Evolutionary conservation across 2,113 vertebrate species (phyloP), one percentile per base, ranked within the genome.

Genomic region (Corythoichthys intestinalis): DNA sequence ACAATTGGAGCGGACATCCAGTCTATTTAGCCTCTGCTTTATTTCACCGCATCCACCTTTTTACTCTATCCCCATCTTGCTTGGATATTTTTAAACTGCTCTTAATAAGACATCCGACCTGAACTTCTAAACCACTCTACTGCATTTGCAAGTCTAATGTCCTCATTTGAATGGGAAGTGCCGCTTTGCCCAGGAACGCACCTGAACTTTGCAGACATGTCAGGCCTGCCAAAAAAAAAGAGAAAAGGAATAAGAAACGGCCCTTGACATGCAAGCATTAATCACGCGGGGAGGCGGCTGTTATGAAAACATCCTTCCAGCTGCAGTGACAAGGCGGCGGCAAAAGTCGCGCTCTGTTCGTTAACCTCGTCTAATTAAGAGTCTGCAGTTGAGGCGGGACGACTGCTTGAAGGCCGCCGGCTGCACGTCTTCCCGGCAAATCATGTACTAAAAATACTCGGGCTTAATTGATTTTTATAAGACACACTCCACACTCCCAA

Each of bases 131-230:
- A 90, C 84, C 82, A 83, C 78, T 83, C 74, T 58, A 77, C 68
- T 15, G 79, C 83, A 94, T 92, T 93, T 94, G 91, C 92, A 92
- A 92, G 90, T 93, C 88, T 92, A 92, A 94, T 93, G 73, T 66
- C 74, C 91, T 89, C 88, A 93, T 91, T 92, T 93, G 91, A 94
- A 93, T 92, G 87, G 56, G 35, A 92, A 92, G 90, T 75, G 80
- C 81, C 87, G 84, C 91, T 91, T 90, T 85, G 77, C 87, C 91
- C 91, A 91, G 92, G 56, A 58, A 90, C 90, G 84, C 92, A 92
- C 92, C 92, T 90, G 83, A 93, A 94, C 90, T 92, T 92, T 91
- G 79, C 80, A 91, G 86, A 92, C 89, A 87, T 53, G 87, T 88
- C 90, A 87, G 89, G 90, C 81, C 87, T 88, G 85, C 87, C 88